Evolutionary conservation across 2,113 vertebrate species (phyloP).

Genomic region (Astur gentilis): DNA sequence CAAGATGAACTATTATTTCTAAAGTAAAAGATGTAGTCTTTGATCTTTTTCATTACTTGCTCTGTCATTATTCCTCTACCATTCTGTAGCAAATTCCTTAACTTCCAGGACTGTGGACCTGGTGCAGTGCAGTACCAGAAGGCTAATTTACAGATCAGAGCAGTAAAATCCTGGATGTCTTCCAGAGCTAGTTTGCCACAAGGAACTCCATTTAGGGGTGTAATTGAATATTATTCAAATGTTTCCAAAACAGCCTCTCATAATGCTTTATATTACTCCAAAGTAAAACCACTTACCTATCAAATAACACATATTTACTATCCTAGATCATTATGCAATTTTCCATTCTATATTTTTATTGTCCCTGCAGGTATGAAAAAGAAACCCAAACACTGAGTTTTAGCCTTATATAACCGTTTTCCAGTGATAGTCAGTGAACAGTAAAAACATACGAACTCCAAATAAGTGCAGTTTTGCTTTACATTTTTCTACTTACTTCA

Average conservation of each 20-base stretch:
- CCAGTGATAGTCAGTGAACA: neutral
- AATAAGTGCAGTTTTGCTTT: neutral
- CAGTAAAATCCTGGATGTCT: neutral
- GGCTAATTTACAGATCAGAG: neutral
- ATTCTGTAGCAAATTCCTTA: neutral
- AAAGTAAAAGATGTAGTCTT: neutral
- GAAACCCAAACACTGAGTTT: neutral
- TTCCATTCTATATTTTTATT: neutral
- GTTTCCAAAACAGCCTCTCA: neutral
- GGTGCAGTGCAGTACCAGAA: neutral
- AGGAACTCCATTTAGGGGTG: neutral
- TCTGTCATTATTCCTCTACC: neutral
- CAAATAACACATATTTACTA: neutral
- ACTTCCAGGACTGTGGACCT: neutral
- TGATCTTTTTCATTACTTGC: neutral
- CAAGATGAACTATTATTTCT: neutral
- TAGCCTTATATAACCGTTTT: neutral
- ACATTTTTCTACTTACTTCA: conserved; percentile 74
- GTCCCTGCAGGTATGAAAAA: neutral
- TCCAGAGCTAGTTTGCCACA: neutral
- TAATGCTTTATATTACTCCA: neutral
- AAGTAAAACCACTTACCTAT: neutral
- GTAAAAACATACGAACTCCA: neutral
- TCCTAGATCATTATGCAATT: neutral
- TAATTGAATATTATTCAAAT: neutral